A percentile compares a stretch with the other conserved stretches of the same genome.
Evolutionary conservation across 2,888 invertebrate species (phyloP).

Genomic region (Sarcophaga carnaria): DNA sequence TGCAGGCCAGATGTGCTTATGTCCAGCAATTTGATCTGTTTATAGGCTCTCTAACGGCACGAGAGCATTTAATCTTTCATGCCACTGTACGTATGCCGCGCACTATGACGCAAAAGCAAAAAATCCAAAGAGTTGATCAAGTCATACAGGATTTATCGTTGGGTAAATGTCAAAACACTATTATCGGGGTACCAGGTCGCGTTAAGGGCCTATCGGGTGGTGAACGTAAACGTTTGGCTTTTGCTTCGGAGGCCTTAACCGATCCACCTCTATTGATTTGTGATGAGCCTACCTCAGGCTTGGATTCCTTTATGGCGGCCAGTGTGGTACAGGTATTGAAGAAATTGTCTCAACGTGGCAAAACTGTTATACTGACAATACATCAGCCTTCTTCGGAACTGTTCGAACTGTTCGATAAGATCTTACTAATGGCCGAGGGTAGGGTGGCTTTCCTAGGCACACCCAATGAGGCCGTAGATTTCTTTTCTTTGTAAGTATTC

Average conservation of each 20-base stretch:
- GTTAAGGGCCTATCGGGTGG: slow-evolving; percentile 97
- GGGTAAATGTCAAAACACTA: slow-evolving; percentile 93
- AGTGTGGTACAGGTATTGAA: slow-evolving; percentile 93
- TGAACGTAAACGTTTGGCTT: slow-evolving; percentile 96
- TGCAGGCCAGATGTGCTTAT: slow-evolving; percentile 92
- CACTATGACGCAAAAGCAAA: slow-evolving; percentile 87
- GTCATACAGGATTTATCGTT: slow-evolving; percentile 93
- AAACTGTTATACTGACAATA: slow-evolving; percentile 95
- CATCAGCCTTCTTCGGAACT: slow-evolving; percentile 97
- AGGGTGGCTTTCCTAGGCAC: slow-evolving; percentile 94
- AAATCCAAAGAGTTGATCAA: slow-evolving; percentile 91
- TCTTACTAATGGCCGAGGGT: slow-evolving; percentile 95
- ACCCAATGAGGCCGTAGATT: slow-evolving; percentile 88
- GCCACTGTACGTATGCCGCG: slow-evolving; percentile 93
- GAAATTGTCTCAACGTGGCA: slow-evolving; percentile 89
- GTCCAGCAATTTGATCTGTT: slow-evolving; percentile 97
- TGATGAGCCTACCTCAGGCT: slow-evolving; percentile 98
- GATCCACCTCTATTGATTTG: slow-evolving; percentile 98
- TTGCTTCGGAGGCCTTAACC: slow-evolving; percentile 97
- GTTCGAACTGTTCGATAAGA: slow-evolving; percentile 94
- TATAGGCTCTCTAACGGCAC: slow-evolving; percentile 93
- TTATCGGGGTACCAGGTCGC: slow-evolving; percentile 93
- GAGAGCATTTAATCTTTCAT: slow-evolving; percentile 94
- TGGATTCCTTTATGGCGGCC: slow-evolving; percentile 98
- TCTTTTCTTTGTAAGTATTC: slow-evolving; percentile 88